Base-by-base conservation (phyloP, 2,888 invertebrate species). In the Drosophila falleni region DNA sequence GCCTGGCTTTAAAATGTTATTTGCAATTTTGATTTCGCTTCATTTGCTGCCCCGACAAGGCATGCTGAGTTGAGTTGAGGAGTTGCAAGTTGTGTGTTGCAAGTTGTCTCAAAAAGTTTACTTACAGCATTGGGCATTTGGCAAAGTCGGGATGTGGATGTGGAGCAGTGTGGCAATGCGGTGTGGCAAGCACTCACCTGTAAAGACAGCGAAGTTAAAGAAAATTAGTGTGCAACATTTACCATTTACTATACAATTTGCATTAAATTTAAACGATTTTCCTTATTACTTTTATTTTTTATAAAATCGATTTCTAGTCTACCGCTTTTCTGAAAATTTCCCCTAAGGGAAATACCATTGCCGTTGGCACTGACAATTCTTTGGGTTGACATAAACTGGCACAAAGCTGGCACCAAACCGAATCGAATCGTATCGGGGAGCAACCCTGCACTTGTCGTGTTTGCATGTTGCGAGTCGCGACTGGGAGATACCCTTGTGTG, bases 151-250 rank as follows among this genome's bases (percentile, higher is more conserved):
- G 71, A 61, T 54, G 54, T 54, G 54, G 13, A 31, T 54, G 66
- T 64, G 58, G 68, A 53, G 68, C 65, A 61, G 59, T 77, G 72
- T 65, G 66, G 54, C 64, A 54, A 74, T 66, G 60, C 50, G 46
- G 68, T 41, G 53, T 55, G 51, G 70, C 69, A 78, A 66, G 73
- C 73, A 87, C 87, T 85, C 75, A 87, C 85, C 87, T 82, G 72
- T 31, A 80, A 80, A 64, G 55, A 53, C 19, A 70, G 37, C 42
- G 11, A 29, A 37, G 29, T 11, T 44, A 39, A 39, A 62, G 42
- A 53, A 68, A 68, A 65, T 68, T 67, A 68, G 72, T 55, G 39
- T 23, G 47, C 47, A 29, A 39, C 26, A 62, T 26, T 71, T 71
- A 70, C 44, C 42, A 61, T 56, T 55, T 42, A 54, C 53, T 51